These are phyloP conservation scores for Chamaea fasciata DNA, from an alignment of 2,113 vertebrate genomes.

Conservation along the genomic window DNA sequence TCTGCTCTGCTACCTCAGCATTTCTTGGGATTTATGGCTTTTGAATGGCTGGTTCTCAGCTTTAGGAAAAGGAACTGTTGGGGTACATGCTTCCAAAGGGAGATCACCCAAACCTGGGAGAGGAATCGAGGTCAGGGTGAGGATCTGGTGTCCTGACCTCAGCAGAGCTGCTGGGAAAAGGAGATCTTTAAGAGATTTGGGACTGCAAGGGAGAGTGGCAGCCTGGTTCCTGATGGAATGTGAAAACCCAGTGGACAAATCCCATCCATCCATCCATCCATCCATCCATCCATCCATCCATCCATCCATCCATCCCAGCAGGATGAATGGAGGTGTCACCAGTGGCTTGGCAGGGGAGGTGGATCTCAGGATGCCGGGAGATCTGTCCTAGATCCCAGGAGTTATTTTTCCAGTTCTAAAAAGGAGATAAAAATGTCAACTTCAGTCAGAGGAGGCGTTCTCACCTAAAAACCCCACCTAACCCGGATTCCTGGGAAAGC, in stretches of 20 bases:
- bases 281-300: background rate
- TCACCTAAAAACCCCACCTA: background rate
- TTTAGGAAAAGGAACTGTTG: background rate
- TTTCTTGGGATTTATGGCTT: background rate
- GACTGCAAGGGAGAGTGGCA: background rate
- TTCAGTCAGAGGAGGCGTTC: background rate
- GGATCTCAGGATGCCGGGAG: background rate
- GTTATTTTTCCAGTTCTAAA: background rate
- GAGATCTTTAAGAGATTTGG: background rate
- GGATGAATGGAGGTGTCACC: background rate
- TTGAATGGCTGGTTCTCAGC: rapidly evolving
- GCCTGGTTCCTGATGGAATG: background rate
- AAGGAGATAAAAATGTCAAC: background rate
- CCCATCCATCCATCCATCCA: background rate
- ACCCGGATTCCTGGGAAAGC: background rate
- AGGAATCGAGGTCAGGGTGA: background rate
- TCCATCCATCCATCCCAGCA: background rate
- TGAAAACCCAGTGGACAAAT: background rate
- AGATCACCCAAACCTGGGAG: background rate
- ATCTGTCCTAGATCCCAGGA: background rate
- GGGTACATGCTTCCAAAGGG: rapidly evolving
- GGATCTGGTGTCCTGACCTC: background rate
- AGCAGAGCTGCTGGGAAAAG: background rate
- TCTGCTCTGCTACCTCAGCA: background rate
- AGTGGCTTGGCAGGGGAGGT: background rate